A percentile compares a stretch with the other conserved stretches of the same genome.
phyloP scores from a whole-genome alignment of 1,140 invertebrate species.

The Lutraria rhynchaena region DNA sequence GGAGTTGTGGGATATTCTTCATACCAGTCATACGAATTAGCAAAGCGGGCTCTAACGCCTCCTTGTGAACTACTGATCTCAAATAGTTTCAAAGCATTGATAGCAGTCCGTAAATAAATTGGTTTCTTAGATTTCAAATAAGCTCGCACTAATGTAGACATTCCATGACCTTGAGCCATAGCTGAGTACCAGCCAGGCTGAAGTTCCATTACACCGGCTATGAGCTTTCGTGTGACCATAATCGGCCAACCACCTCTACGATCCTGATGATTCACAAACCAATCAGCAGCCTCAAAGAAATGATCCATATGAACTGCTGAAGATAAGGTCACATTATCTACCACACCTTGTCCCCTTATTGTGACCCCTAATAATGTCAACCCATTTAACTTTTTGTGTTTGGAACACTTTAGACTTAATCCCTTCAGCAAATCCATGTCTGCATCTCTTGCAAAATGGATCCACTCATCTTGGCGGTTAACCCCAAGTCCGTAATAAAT shows the following conservation, averaged over 20 bases:
- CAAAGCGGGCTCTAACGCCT: constrained; percentile 93
- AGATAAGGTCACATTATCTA: constrained; percentile 80
- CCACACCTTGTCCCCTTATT: constrained; percentile 88
- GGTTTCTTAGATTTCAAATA: constrained; percentile 90
- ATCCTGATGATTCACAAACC: constrained; percentile 96
- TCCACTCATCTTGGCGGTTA: constrained; percentile 87
- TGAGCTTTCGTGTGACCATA: constrained; percentile 92
- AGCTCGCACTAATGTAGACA: constrained; percentile 95
- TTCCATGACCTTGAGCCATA: constrained; percentile 98
- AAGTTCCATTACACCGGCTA: constrained; percentile 89
- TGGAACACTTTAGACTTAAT: constrained; percentile 83
- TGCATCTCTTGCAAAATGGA: constrained; percentile 92
- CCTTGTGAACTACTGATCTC: constrained; percentile 86
- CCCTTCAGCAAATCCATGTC: constrained; percentile 96
- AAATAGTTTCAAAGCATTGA: constrained; percentile 91
- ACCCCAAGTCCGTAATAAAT: constrained; percentile 93
- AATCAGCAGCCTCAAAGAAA: constrained; percentile 96
- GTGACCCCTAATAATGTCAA: constrained; percentile 80
- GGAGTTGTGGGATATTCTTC: constrained; percentile 99
- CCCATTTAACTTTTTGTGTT: constrained; percentile 67
- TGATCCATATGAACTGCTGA: constrained; percentile 88
- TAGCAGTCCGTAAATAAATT: constrained; percentile 91
- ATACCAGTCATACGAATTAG: constrained; percentile 93
- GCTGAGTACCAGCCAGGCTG: constrained; percentile 96
- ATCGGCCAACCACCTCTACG: constrained; percentile 96